Evolutionary conservation across 2,888 invertebrate species (phyloP).

Genomic region (Xiphydria camelus): DNA sequence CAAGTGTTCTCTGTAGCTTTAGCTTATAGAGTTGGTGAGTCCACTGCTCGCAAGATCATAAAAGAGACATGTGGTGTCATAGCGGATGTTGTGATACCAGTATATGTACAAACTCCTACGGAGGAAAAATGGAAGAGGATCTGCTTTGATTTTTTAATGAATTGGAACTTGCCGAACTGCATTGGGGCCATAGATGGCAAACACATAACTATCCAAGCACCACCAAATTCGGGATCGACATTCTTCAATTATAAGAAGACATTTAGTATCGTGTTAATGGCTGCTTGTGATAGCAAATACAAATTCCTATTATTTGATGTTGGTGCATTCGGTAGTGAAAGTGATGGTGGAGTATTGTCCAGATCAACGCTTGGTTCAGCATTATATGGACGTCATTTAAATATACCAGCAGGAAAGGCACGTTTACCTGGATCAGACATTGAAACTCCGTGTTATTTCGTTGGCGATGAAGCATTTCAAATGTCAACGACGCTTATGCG

Average conservation of each 20-base stretch:
- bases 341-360: slow-evolving; percentile 1
- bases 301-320: slow-evolving; percentile 1
- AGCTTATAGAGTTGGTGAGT: slow-evolving; percentile 13
- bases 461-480: slow-evolving; percentile 27
- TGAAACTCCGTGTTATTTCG: slow-evolving; percentile 14
- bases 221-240: slow-evolving; percentile 9
- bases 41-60: too few relatives aligned
- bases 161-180: too few relatives aligned
- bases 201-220: slow-evolving; percentile 3
- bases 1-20: slow-evolving; percentile 10
- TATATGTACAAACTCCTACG: slow-evolving; percentile 9
- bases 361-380: background rate
- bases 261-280: slow-evolving; percentile 10
- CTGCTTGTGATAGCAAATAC: slow-evolving; percentile 9
- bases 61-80: slow-evolving; percentile 11
- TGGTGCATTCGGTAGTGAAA: background rate
- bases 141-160: slow-evolving; percentile 4
- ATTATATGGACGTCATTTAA: background rate
- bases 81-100: slow-evolving; percentile 8
- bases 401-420: background rate
- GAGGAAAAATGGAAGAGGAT: slow-evolving; percentile 6
- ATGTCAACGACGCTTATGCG: slow-evolving; percentile 19
- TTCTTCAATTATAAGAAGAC: slow-evolving; percentile 16
- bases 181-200: too few relatives aligned
- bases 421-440: too few relatives aligned